A percentile compares a stretch with the other conserved stretches of the same genome.
Conservation (phyloP, 2,797 vertebrate genomes). For the Danio choprae region DNA sequence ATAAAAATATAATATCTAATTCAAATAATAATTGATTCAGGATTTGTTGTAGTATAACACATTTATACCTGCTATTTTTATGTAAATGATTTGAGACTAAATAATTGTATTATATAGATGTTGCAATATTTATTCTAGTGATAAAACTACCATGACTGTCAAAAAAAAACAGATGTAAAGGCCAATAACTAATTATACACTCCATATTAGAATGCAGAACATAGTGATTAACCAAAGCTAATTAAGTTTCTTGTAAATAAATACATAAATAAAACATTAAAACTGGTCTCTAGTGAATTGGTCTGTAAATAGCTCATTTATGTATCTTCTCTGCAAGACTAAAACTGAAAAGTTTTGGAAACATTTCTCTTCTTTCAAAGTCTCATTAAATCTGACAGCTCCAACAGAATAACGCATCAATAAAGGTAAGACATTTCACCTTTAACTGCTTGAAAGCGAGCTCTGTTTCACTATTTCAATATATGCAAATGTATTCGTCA, state of each 20-base stretch:
- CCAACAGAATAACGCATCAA: conserved; percentile 1
- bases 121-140: neutral
- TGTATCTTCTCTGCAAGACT: neutral
- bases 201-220: neutral
- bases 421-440: neutral
- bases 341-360: neutral
- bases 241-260: too few species aligned
- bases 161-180: neutral
- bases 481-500: conserved; percentile 22
- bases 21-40: too few species aligned
- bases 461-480: conserved; percentile 23
- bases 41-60: too few species aligned
- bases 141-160: neutral
- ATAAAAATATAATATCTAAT: too few species aligned
- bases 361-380: neutral
- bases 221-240: too few species aligned
- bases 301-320: neutral
- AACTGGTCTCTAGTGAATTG: too few species aligned
- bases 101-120: neutral
- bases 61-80: too few species aligned
- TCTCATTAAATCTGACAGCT: neutral
- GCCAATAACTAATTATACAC: neutral
- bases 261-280: too few species aligned
- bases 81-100: neutral
- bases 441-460: conserved; percentile 10